Percentiles rank a stretch among this genome's conserved stretches.
These are phyloP conservation scores for Amiota communis DNA, from an alignment of 2,888 invertebrate species.

Conservation along the genomic window DNA sequence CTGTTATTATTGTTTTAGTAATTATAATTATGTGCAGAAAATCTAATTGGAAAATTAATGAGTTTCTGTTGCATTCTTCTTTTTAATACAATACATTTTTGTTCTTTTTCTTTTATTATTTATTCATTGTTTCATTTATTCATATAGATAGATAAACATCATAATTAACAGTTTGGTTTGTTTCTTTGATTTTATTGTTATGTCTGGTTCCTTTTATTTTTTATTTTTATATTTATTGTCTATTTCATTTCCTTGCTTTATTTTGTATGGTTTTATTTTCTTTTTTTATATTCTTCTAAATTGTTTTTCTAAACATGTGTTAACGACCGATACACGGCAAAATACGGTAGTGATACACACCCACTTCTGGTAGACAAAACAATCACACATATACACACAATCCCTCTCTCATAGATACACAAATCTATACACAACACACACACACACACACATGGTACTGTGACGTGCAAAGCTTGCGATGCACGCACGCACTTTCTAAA, in stretches of 20 bases:
- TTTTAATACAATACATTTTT: too few species aligned
- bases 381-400: neutral
- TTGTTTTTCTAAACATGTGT: conserved; percentile 26
- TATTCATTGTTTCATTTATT: too few species aligned
- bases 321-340: neutral
- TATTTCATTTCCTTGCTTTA: neutral
- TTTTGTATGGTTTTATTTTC: neutral
- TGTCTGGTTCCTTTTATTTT: neutral
- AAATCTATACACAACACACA: neutral
- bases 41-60: too few species aligned
- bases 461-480: neutral
- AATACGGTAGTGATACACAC: neutral
- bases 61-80: too few species aligned
- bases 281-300: neutral
- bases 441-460: neutral
- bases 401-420: neutral
- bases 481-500: conserved; percentile 27
- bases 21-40: too few species aligned
- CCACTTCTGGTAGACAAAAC: conserved; percentile 1
- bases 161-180: too few species aligned
- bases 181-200: too few species aligned
- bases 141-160: too few species aligned
- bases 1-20: too few species aligned
- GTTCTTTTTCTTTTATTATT: too few species aligned
- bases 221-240: neutral